Evolutionary conservation across 2,888 invertebrate genomes (phyloP).

Genomic region (Fragum sueziense): DNA sequence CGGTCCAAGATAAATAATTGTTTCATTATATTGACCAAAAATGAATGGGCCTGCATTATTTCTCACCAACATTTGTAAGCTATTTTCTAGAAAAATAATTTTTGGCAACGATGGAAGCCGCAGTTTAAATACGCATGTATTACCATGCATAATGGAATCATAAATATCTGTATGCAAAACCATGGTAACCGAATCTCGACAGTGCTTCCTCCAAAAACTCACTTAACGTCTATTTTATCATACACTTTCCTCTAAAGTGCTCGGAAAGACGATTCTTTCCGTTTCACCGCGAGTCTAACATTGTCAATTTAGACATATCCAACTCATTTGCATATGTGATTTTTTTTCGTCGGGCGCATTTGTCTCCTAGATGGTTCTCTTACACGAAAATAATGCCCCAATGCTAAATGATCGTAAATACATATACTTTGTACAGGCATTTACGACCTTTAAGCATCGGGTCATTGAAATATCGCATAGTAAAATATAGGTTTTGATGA

Average conservation of each 20-base stretch:
- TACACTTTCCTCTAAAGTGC: conserved; percentile 18
- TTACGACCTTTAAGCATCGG: too few relatives aligned
- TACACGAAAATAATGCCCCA: too few relatives aligned
- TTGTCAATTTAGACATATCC: conserved; percentile 18
- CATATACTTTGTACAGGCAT: too few relatives aligned
- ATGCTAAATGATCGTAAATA: too few relatives aligned
- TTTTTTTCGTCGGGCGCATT: neutral
- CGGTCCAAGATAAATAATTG: too few relatives aligned
- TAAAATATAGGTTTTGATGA: neutral
- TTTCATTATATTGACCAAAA: too few relatives aligned
- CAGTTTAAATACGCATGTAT: neutral
- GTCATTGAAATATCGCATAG: too few relatives aligned
- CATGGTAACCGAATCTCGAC: conserved; percentile 43
- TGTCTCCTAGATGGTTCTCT: conserved; percentile 1
- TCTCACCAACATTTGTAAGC: too few relatives aligned
- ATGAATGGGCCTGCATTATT: too few relatives aligned
- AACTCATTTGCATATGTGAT: conserved; percentile 28
- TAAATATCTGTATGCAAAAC: conserved; percentile 8
- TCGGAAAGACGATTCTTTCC: conserved; percentile 7
- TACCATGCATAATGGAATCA: conserved; percentile 23
- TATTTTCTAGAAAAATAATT: too few relatives aligned
- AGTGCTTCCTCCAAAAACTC: conserved; percentile 26
- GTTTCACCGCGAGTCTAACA: conserved; percentile 6
- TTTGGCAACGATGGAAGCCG: too few relatives aligned
- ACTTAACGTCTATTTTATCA: conserved; percentile 39